Base-by-base conservation (phyloP, 2,888 invertebrate genomes). In the Leptopilina drosophilae region DNA sequence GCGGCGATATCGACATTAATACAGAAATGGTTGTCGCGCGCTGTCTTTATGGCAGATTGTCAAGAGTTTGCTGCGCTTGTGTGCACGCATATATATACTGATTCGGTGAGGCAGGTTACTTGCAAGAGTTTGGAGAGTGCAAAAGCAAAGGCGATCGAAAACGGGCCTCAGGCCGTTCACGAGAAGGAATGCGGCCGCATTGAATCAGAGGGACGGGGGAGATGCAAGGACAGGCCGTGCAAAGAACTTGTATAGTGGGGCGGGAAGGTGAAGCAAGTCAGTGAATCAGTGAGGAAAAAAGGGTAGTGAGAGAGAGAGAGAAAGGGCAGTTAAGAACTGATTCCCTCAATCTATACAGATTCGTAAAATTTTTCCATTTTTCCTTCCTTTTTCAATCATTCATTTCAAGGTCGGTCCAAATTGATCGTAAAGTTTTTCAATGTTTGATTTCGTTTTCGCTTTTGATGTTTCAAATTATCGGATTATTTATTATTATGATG, bases 131-230 rank as follows among this genome's bases (percentile, higher is more conserved):
- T 80, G 82, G 82, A 80, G 85, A 82, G 79, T 78, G 82, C 83
- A 73, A 73, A 49, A 53, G 53, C 69, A 69, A 69, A 53, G 73
- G 84, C 80, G 84, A 82, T 81, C 82, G 78, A 82, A 82, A 42
- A 80, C 81, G 73, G 86, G 83, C 81, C 78, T 83, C 80, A 80
- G 79, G 88, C 91, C 91, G 91, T 90, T 91, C 91, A 91, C 91
- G 92, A 92, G 92, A 92, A 92, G 91, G 92, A 91, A 92, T 92
- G 92, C 92, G 92, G 92, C 92, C 93, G 93, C 92, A 92, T 92
- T 92, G 92, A 84, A 82, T 78, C 80, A 80, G 81, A 73, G 77
- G 79, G 80, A 80, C 77, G 83, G 79, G 83, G 78, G 56, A 77
- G 73, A 76, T 82, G 78, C 84, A 82, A 82, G 83, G 84, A 83